Base-by-base conservation (phyloP, 2,888 invertebrate species). In the Oligia latruncula region DNA sequence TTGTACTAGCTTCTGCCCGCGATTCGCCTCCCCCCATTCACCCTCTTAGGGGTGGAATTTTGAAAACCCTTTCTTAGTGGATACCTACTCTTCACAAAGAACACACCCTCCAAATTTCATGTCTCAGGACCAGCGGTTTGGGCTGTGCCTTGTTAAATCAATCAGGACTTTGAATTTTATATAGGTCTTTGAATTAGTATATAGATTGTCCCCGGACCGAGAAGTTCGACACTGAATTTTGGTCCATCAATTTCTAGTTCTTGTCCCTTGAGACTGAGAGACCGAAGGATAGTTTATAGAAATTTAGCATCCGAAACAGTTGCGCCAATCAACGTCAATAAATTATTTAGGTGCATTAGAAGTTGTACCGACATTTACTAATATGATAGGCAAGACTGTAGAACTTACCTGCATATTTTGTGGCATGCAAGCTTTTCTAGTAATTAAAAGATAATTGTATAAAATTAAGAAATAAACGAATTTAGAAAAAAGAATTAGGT, bases 201-300 rank as follows among this genome's bases (percentile, higher is more conserved):
- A 40, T 43, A 88, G 80, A 89, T 84, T 78, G 75, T 86, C 70
- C 68, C 46, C 67, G 73, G 74, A 80, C 58, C 23, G 43, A 52
- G 13, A 85, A 82, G 77, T 88, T 86, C 46, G 77, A 74, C 82
- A 71, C 71, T 35, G 65, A 82, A 83, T 89, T 84, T 83, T 65
- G 68, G 71, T 68, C 68, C 78, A 74, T 81, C 77, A 81, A 81
- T 86, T 86, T 83, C 40, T 78, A 82, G 84, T 80, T 82, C n/a
- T 52, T 46, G 43, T 80, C 83, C 70, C 77, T 65, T 43, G 64
- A 46, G 82, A 55, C 29, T 72, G 60, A 43, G 20, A 35, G 13
- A 23, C 29, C 11, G 23, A 58, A 43, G 66, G 17, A 62, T 58
- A 58, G 71, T 62, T 79, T 62, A 29, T 55, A 58, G 49, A 9